Evolutionary conservation across 2,113 vertebrate genomes (phyloP).

Genomic region (Percopsis transmontana): DNA sequence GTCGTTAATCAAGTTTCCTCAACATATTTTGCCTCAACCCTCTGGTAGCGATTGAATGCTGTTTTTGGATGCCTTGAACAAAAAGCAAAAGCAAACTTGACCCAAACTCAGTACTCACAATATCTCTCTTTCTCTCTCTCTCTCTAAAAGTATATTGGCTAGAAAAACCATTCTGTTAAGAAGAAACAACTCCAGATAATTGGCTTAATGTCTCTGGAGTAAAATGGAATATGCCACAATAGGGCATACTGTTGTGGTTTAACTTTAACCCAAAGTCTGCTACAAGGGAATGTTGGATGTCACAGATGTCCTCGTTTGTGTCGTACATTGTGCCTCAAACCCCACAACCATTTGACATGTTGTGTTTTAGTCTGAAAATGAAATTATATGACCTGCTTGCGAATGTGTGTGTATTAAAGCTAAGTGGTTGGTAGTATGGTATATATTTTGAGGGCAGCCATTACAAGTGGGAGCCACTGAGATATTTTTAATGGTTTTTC

Average conservation of each 20-base stretch:
- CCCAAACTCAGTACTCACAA: conserved; percentile 47
- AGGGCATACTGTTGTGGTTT: conserved; percentile 43
- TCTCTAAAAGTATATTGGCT: conserved; percentile 1
- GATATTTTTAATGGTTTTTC: conserved; percentile 54
- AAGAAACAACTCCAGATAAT: conserved; percentile 69
- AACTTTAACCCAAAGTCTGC: conserved; percentile 41
- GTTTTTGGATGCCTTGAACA: conserved; percentile 59
- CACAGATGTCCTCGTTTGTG: conserved; percentile 33
- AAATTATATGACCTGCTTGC: background rate
- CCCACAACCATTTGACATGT: background rate
- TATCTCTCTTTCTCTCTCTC: background rate
- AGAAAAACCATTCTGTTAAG: conserved; percentile 48
- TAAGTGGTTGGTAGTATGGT: conserved; percentile 13
- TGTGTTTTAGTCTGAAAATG: conserved; percentile 2
- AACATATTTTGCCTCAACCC: conserved; percentile 47
- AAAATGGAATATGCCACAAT: conserved; percentile 57
- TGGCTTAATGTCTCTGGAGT: conserved; percentile 63
- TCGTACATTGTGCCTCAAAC: conserved; percentile 13
- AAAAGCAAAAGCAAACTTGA: conserved; percentile 39
- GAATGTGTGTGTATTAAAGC: conserved; percentile 13
- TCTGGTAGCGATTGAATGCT: conserved; percentile 67
- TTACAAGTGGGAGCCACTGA: conserved; percentile 34
- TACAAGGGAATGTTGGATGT: conserved; percentile 36
- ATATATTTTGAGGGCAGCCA: conserved; percentile 15
- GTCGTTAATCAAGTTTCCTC: conserved; percentile 56